Conservation (phyloP, 2,797 vertebrate genomes). For the Pseudomugil gertrudae region DNA sequence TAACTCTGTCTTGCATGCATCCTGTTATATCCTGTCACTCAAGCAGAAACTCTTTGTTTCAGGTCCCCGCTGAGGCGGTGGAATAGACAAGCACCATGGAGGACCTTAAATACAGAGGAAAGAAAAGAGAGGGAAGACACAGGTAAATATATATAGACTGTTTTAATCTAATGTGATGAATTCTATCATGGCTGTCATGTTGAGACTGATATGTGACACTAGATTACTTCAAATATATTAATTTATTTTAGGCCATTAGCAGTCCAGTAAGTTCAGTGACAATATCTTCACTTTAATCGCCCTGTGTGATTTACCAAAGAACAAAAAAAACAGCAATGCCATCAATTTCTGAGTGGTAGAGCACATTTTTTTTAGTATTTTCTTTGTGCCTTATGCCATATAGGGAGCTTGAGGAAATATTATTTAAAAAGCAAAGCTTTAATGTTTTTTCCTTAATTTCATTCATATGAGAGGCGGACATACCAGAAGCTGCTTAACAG, state of each 20-base stretch:
- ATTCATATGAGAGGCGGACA: background rate
- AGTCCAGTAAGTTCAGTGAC: slow-evolving; percentile 1
- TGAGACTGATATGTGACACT: slow-evolving; percentile 5
- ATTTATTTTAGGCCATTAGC: slow-evolving; percentile 17
- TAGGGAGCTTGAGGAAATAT: background rate
- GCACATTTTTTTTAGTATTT: slow-evolving; percentile 16
- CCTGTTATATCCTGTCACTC: background rate
- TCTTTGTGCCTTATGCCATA: background rate
- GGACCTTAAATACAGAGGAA: slow-evolving; percentile 68
- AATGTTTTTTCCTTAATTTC: background rate
- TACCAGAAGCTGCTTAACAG: background rate
- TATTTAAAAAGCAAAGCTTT: background rate
- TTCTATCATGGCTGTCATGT: slow-evolving; percentile 10
- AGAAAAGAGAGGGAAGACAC: slow-evolving; percentile 74
- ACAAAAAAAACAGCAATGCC: slow-evolving; percentile 1
- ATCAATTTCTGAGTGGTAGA: slow-evolving; percentile 14
- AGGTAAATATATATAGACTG: slow-evolving; percentile 72
- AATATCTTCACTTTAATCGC: slow-evolving; percentile 22
- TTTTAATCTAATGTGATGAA: background rate
- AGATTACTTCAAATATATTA: slow-evolving; percentile 17
- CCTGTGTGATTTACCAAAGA: slow-evolving; percentile 8
- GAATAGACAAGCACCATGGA: slow-evolving; percentile 66
- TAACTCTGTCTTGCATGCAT: background rate
- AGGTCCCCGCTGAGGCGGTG: background rate
- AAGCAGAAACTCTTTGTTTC: background rate